phyloP scores from a whole-genome alignment of 2,797 vertebrate genomes.

The Rhyacichthys aspro region DNA sequence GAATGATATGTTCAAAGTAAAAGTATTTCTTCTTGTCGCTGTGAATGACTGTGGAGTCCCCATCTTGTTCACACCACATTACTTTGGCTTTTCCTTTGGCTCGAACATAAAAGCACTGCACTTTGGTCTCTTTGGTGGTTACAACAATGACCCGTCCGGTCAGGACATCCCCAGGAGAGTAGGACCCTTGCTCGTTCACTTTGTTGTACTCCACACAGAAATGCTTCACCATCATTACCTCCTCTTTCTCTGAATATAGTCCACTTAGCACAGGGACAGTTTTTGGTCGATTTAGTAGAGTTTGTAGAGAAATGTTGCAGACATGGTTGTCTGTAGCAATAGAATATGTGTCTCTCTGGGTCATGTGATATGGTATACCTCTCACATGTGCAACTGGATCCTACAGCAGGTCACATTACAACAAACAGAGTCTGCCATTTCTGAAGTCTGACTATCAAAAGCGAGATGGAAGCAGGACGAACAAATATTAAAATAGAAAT shows the following conservation, averaged over 20 bases:
- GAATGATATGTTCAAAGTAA: constrained; percentile 69
- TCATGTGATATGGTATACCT: constrained; percentile 69
- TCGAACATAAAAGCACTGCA: constrained; percentile 68
- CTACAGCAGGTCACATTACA: constrained; percentile 6
- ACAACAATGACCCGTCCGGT: constrained; percentile 66
- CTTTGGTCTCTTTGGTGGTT: constrained; percentile 64
- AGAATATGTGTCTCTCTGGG: constrained; percentile 41
- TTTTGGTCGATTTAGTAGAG: not conserved
- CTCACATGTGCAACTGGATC: constrained; percentile 64
- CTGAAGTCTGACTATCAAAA: too few relatives aligned
- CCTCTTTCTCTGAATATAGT: not conserved
- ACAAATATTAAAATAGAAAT: too few relatives aligned
- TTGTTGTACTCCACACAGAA: constrained; percentile 69
- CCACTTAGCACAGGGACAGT: not conserved
- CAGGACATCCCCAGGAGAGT: constrained; percentile 69
- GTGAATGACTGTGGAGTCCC: constrained; percentile 17
- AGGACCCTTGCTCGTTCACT: constrained; percentile 58
- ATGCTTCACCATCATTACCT: constrained; percentile 65
- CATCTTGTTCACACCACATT: constrained; percentile 56
- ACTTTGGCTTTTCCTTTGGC: constrained; percentile 74
- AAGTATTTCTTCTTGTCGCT: constrained; percentile 73
- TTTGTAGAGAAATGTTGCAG: constrained; percentile 5
- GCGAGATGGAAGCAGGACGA: too few relatives aligned
- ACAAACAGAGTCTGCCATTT: too few relatives aligned
- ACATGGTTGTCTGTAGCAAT: not conserved